Percentiles rank a stretch among this genome's conserved stretches.
Evolutionary conservation across 1,140 invertebrate genomes (phyloP).

Genomic region (Holotrichia oblita): DNA sequence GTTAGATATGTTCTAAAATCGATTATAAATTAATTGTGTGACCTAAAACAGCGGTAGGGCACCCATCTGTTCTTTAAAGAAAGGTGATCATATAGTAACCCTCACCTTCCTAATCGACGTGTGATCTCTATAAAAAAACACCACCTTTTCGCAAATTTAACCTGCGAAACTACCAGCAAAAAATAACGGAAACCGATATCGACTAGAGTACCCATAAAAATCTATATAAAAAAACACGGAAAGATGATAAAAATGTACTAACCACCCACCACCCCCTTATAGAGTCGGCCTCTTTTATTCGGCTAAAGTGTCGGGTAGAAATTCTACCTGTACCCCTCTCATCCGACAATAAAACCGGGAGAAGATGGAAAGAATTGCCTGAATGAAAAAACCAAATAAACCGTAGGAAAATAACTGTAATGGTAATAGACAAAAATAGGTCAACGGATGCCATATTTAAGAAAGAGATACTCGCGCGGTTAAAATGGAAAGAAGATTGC

Average conservation of each 20-base stretch:
- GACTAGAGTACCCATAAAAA: not conserved
- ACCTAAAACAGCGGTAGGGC: too few relatives aligned
- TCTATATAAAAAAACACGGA: slow-evolving; percentile 9
- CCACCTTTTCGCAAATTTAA: slow-evolving; percentile 17
- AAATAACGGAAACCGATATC: slow-evolving; percentile 24
- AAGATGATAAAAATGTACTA: slow-evolving; percentile 8
- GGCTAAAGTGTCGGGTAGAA: slow-evolving; percentile 34
- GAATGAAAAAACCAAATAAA: slow-evolving; percentile 9
- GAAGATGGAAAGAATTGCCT: not conserved
- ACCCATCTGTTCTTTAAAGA: too few relatives aligned
- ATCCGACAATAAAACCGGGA: slow-evolving; percentile 2
- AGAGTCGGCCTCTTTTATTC: slow-evolving; percentile 8
- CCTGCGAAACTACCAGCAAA: not conserved
- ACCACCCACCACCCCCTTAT: slow-evolving; percentile 1
- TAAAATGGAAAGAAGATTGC: slow-evolving; percentile 8
- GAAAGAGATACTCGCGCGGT: not conserved
- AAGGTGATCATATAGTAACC: too few relatives aligned
- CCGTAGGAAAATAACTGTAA: slow-evolving; percentile 30
- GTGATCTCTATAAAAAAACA: not conserved
- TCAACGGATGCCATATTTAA: slow-evolving; percentile 25
- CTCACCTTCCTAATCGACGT: not conserved
- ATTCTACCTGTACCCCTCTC: slow-evolving; percentile 6
- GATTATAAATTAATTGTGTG: too few relatives aligned
- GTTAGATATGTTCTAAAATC: too few relatives aligned
- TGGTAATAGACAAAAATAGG: slow-evolving; percentile 12